These are phyloP conservation scores for Liodrosophila aerea DNA, from an alignment of 2,888 invertebrate genomes.

Conservation along the genomic window DNA sequence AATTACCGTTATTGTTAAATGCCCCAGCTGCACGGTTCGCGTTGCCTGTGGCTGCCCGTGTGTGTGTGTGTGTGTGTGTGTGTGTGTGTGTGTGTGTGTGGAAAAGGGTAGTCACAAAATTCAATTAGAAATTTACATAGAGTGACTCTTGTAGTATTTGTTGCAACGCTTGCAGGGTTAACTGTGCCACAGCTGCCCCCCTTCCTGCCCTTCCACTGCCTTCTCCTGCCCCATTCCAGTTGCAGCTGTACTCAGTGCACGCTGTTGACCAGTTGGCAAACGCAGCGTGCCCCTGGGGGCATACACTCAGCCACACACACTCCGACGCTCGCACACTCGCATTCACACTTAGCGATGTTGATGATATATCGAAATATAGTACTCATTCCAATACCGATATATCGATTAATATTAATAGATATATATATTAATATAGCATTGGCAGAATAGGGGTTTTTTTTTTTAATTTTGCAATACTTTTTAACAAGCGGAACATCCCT, in stretches of 20 bases:
- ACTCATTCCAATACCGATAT: too few relatives aligned
- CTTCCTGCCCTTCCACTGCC: neutral
- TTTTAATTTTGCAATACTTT: too few relatives aligned
- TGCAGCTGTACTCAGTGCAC: neutral
- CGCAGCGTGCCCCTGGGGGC: constrained; percentile 24
- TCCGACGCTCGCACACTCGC: constrained; percentile 1
- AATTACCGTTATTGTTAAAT: too few relatives aligned
- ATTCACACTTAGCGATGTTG: constrained; percentile 6
- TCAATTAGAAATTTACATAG: constrained; percentile 52
- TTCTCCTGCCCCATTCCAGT: neutral
- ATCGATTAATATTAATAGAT: too few relatives aligned
- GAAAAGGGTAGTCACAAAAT: constrained; percentile 9
- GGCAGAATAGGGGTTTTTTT: too few relatives aligned
- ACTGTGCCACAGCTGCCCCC: neutral
- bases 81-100: too few relatives aligned
- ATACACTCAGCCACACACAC: constrained; percentile 11
- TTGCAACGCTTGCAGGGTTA: constrained; percentile 6
- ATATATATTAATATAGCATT: too few relatives aligned
- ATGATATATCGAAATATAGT: too few relatives aligned
- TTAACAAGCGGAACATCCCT: too few relatives aligned
- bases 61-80: too few relatives aligned
- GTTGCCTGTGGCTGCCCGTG: too few relatives aligned
- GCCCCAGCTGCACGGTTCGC: neutral
- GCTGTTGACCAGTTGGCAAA: constrained; percentile 7
- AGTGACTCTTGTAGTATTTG: constrained; percentile 22